phyloP scores from a whole-genome alignment of 2,113 vertebrate species.

The Siniperca chuatsi region DNA sequence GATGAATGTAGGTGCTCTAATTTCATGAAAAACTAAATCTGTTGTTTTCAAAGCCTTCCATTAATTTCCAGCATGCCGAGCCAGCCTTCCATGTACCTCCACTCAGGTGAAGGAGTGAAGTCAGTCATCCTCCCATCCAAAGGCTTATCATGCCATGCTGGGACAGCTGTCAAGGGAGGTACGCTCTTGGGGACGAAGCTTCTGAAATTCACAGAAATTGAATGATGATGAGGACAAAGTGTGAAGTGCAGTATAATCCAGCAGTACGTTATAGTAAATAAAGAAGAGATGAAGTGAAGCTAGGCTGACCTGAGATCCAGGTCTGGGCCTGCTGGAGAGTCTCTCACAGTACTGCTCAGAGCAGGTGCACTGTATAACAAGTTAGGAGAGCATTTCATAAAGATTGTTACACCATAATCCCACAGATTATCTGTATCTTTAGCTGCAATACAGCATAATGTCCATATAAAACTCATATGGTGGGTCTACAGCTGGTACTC shows the following conservation, averaged over 20 bases:
- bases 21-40: not conserved
- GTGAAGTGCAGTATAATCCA: not conserved
- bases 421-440: not conserved
- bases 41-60: not conserved
- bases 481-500: not conserved
- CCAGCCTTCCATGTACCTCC: slow-evolving; percentile 52
- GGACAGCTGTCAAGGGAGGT: not conserved
- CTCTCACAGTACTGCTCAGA: slow-evolving; percentile 22
- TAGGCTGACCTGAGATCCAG: slow-evolving; percentile 57
- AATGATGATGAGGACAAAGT: not conserved
- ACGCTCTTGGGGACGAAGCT: not conserved
- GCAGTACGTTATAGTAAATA: not conserved
- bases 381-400: not conserved
- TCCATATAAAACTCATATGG: not conserved
- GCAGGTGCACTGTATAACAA: slow-evolving; percentile 35
- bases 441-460: not conserved
- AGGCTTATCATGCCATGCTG: not conserved
- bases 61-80: not conserved
- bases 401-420: not conserved
- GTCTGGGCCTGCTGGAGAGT: not conserved
- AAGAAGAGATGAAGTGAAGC: not conserved
- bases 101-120: slow-evolving; percentile 44
- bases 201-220: slow-evolving; percentile 44
- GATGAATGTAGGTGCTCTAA: not conserved
- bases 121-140: not conserved